These are phyloP conservation scores for Aphidoletes aphidimyza DNA, from an alignment of 2,888 invertebrate genomes.

Conservation along the genomic window DNA sequence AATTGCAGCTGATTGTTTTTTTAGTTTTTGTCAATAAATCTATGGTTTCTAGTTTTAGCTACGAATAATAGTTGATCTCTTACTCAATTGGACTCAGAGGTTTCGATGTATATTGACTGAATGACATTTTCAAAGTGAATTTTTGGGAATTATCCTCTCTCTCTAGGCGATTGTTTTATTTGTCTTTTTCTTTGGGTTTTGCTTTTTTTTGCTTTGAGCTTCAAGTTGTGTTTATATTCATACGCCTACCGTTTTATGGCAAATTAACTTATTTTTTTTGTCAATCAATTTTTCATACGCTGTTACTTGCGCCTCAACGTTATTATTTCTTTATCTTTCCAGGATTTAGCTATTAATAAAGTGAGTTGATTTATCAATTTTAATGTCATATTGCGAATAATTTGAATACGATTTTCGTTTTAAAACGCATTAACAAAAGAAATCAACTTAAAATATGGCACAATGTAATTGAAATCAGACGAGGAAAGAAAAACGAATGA, in stretches of 20 bases:
- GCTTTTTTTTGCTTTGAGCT: too few species aligned
- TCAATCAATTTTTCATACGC: too few species aligned
- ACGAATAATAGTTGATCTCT: constrained; percentile 54
- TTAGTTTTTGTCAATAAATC: background rate
- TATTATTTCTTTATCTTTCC: too few species aligned
- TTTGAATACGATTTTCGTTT: too few species aligned
- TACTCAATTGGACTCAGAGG: constrained; percentile 58
- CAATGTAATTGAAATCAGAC: too few species aligned
- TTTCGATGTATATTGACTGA: constrained; percentile 52
- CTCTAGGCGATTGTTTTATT: background rate
- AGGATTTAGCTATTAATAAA: constrained; percentile 14
- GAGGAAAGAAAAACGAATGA: background rate
- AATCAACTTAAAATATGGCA: too few species aligned
- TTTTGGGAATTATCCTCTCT: background rate
- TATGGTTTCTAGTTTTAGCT: constrained; percentile 20
- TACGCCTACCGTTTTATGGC: too few species aligned
- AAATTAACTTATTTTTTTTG: too few species aligned
- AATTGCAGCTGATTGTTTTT: too few species aligned
- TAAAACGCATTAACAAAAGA: too few species aligned
- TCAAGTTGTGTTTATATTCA: too few species aligned
- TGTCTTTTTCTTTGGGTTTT: background rate
- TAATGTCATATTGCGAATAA: background rate
- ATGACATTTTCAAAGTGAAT: constrained; percentile 21
- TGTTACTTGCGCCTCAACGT: background rate
- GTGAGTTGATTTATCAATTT: background rate